Percentiles rank a stretch among this genome's conserved stretches.
phyloP scores from a whole-genome alignment of 2,797 vertebrate species.

The Harpagifer antarcticus region DNA sequence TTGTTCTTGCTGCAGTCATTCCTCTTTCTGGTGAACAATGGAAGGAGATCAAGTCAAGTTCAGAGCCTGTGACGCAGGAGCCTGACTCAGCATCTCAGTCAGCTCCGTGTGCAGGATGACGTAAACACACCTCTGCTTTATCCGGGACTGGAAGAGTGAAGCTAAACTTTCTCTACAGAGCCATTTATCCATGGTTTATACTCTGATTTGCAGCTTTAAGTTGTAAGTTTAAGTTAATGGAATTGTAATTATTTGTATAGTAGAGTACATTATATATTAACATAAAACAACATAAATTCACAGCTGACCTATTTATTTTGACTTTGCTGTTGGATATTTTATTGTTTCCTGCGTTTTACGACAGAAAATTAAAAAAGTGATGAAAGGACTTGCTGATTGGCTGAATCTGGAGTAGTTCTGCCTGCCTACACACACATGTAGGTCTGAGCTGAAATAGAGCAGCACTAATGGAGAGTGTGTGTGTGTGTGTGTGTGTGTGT shows the following conservation, averaged over 20 bases:
- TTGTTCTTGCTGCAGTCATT: too few species aligned
- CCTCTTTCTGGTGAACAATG: constrained; percentile 7
- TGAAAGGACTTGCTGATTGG: constrained; percentile 54
- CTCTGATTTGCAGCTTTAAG: background rate
- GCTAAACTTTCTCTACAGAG: background rate
- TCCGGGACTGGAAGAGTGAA: background rate
- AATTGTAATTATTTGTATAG: background rate
- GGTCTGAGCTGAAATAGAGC: constrained; percentile 72
- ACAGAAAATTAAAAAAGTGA: constrained; percentile 44
- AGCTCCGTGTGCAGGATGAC: constrained; percentile 28
- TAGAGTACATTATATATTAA: background rate
- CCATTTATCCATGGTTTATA: background rate
- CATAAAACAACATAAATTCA: background rate
- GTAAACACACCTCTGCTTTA: constrained; percentile 13
- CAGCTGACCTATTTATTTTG: constrained; percentile 12
- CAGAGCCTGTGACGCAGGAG: constrained; percentile 30
- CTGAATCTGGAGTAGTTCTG: constrained; percentile 52
- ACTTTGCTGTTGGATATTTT: constrained; percentile 1
- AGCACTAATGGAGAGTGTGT: constrained; percentile 64
- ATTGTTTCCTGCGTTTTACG: constrained; percentile 4
- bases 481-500: constrained; percentile 6
- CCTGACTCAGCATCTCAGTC: constrained; percentile 52
- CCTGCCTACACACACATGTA: constrained; percentile 12
- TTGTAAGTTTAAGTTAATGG: background rate
- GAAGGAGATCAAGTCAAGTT: constrained; percentile 11